A percentile compares a stretch with the other conserved stretches of the same genome.
These are phyloP conservation scores for Dryomyza anilis DNA, from an alignment of 2,888 invertebrate species.

Conservation along the genomic window DNA sequence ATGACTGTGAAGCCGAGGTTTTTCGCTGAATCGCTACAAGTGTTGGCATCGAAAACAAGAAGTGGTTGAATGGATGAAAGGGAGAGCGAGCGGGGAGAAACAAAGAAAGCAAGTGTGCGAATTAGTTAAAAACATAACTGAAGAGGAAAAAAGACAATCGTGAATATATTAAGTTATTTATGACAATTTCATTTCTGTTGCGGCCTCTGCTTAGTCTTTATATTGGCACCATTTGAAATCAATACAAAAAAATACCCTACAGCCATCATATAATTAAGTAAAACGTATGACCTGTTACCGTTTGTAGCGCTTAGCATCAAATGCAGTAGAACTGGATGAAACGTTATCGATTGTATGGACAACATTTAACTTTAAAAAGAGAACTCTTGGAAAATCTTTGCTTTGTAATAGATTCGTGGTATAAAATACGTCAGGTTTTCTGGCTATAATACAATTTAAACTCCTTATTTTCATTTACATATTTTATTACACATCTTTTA, in stretches of 20 bases:
- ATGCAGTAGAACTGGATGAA: too few relatives aligned
- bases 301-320: too few relatives aligned
- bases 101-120: slow-evolving; percentile 10
- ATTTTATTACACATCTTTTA: not conserved
- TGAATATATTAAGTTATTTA: slow-evolving; percentile 9
- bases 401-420: too few relatives aligned
- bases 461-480: not conserved
- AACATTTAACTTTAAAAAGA: too few relatives aligned
- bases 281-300: too few relatives aligned
- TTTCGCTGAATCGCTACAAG: slow-evolving; percentile 59
- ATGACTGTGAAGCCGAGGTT: slow-evolving; percentile 92
- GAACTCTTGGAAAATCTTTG: too few relatives aligned
- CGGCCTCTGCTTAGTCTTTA: not conserved
- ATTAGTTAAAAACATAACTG: slow-evolving; percentile 6
- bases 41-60: slow-evolving; percentile 1
- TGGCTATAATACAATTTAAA: not conserved
- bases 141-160: not conserved
- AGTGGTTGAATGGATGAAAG: not conserved
- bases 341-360: too few relatives aligned
- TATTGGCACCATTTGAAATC: slow-evolving; percentile 11
- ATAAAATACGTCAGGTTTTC: too few relatives aligned
- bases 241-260: too few relatives aligned
- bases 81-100: not conserved
- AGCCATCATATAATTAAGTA: too few relatives aligned
- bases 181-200: not conserved